Evolutionary conservation across 2,797 vertebrate genomes (phyloP).

Genomic region (Anguilla anguilla): DNA sequence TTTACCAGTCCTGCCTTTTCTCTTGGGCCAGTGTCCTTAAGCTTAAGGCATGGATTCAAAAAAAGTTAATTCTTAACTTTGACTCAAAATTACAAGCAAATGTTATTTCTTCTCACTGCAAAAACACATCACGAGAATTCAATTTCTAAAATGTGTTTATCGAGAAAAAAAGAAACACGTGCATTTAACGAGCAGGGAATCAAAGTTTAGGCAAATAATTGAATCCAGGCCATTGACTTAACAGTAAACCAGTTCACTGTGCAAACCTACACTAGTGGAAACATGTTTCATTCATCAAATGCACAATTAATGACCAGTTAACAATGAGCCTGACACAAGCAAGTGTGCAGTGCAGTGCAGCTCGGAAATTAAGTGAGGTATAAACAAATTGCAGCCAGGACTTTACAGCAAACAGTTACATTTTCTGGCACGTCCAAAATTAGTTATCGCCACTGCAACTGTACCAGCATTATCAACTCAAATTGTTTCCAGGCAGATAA

Average conservation of each 20-base stretch:
- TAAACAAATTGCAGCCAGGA: not conserved
- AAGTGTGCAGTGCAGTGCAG: not conserved
- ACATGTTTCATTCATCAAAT: constrained; percentile 16
- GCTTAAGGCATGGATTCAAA: not conserved
- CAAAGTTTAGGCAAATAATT: not conserved
- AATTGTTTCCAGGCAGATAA: constrained; percentile 27
- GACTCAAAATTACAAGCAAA: not conserved
- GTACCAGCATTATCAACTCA: not conserved
- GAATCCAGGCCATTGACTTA: not conserved
- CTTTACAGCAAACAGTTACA: not conserved
- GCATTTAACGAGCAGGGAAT: not conserved
- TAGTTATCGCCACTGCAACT: not conserved
- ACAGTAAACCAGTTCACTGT: not conserved
- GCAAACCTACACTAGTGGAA: not conserved
- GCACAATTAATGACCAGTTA: not conserved
- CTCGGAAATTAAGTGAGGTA: not conserved
- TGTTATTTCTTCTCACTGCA: not conserved
- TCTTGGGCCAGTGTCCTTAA: not conserved
- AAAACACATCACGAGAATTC: not conserved
- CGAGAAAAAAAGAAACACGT: not conserved
- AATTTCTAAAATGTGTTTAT: not conserved
- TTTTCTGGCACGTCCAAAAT: not conserved
- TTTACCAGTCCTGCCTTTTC: not conserved
- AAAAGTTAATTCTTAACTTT: not conserved
- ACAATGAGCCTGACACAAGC: not conserved